Conservation (phyloP, 2,113 vertebrate species). For the Pardalotus punctatus region DNA sequence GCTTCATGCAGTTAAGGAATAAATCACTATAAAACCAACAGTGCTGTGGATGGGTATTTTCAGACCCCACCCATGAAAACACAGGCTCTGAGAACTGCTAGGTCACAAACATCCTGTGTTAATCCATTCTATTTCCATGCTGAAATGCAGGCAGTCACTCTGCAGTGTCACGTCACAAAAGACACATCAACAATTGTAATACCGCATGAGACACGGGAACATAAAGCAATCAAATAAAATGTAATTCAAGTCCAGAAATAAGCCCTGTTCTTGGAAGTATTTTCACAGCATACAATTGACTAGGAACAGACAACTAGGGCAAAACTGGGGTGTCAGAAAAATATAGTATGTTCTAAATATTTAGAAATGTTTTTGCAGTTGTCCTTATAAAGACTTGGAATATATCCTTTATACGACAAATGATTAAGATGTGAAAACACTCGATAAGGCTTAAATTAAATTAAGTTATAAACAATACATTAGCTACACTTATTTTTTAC, state of each 20-base stretch:
- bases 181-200: neutral
- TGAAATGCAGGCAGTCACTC: neutral
- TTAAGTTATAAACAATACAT: neutral
- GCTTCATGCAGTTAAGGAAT: neutral
- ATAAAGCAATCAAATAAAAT: neutral
- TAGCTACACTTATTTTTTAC: neutral
- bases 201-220: neutral
- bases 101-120: accelerated
- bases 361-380: neutral
- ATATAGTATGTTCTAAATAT: neutral
- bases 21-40: neutral
- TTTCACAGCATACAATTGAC: neutral
- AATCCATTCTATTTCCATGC: neutral
- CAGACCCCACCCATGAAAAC: neutral
- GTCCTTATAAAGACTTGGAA: neutral
- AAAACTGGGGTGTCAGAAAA: neutral
- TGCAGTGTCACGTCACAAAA: neutral
- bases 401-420: neutral
- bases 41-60: neutral
- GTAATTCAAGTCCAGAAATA: neutral
- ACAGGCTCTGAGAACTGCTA: neutral
- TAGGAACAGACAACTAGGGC: neutral
- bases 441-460: neutral
- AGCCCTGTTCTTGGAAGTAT: neutral
- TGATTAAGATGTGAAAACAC: neutral